These are phyloP conservation scores for Platycercus adscitus DNA, from an alignment of 2,113 vertebrate species.

Conservation along the genomic window DNA sequence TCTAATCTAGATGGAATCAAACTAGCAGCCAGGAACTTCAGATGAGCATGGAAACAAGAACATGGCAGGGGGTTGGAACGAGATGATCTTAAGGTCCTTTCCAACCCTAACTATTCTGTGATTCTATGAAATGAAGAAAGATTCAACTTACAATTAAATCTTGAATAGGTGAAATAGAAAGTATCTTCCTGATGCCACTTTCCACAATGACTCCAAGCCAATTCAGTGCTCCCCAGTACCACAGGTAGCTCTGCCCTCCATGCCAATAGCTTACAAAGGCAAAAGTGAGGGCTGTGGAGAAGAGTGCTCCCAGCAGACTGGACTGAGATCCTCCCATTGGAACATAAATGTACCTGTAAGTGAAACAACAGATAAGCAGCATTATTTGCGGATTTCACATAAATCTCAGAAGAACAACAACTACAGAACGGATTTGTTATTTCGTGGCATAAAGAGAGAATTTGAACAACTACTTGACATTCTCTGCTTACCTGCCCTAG, in stretches of 20 bases:
- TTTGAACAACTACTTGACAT: background rate
- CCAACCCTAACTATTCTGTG: background rate
- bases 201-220: slow-evolving; percentile 90
- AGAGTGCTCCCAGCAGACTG: slow-evolving; percentile 76
- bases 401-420: background rate
- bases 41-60: background rate
- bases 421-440: background rate
- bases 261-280: slow-evolving; percentile 96
- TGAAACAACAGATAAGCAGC: slow-evolving; percentile 6
- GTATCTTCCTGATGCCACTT: slow-evolving; percentile 76
- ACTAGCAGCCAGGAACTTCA: background rate
- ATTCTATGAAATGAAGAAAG: background rate
- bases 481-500: background rate
- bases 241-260: slow-evolving; percentile 89
- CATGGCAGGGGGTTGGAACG: background rate
- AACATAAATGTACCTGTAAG: slow-evolving; percentile 91
- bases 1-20: background rate
- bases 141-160: slow-evolving; percentile 81
- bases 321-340: slow-evolving; percentile 89
- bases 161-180: slow-evolving; percentile 71
- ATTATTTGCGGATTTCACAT: background rate
- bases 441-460: background rate
- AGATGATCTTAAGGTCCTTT: background rate
- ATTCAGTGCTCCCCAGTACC: slow-evolving; percentile 91
- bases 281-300: slow-evolving; percentile 89